Evolutionary conservation across 1,140 invertebrate genomes (phyloP), one percentile per base, ranked within the genome.

Genomic region (Chelonus insularis): DNA sequence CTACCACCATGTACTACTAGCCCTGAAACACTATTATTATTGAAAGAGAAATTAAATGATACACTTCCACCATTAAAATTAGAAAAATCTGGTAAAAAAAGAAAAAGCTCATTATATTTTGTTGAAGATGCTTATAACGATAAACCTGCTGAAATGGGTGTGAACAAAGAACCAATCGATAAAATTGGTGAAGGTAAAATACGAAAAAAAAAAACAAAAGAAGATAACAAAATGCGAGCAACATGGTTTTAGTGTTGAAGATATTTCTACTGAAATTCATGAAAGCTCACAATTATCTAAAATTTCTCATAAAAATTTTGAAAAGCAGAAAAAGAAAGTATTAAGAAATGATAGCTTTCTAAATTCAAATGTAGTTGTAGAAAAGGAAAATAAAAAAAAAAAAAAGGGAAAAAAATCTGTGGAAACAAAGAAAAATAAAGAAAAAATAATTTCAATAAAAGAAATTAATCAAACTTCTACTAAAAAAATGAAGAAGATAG

Each of bases 11-110:
- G 4, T 71, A 72, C 7, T 67, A 67, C 0, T 68, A 20, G 16
- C 11, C 32, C 74, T 9, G 59, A 51, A 14, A 72, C 70, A 1
- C 74, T 72, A 18, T 61, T 61, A n/a, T 50, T 79, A 4, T 75
- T 66, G 36, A 78, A 78, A 59, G 57, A 67, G 0, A 80, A 74
- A 47, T 64, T 80, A 20, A 78, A 77, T 39, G 73, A 77, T 0
- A 71, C 67, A 3, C 64, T 72, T 20, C 78, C 78, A 25, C 36
- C 36, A 4, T 55, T 72, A 12, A 68, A 67, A 54, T 45, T 64
- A 2, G 4, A 34, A 52, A 36, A 20, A 14, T 6, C 11, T 18
- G 8, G 6, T 11, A 8, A 60, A 20, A 56, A 32, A 45, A n/a
- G 23, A 56, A 32, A 32, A 51, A 62, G 63, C 18, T 39, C 14